A percentile compares a stretch with the other conserved stretches of the same genome.
Conservation (phyloP, 1,140 invertebrate genomes). For the Papilio glaucus region DNA sequence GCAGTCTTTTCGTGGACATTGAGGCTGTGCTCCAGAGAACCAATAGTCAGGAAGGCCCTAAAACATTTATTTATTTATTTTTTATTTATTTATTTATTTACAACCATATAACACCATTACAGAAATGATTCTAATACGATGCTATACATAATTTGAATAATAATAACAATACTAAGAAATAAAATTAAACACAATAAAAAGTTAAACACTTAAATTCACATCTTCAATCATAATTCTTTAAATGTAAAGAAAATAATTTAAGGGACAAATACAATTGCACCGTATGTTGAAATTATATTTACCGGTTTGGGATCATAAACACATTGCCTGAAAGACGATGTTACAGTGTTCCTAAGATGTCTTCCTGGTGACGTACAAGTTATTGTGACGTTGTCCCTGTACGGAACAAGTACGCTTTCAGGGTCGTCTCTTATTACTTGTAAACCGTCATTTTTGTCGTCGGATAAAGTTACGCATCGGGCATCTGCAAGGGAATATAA, state of each 20-base stretch:
- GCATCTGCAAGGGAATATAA: slow-evolving; percentile 86
- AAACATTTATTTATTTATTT: no score
- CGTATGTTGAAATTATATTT: slow-evolving; percentile 56
- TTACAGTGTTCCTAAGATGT: slow-evolving; percentile 90
- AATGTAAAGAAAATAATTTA: slow-evolving; percentile 20
- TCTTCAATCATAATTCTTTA: no score
- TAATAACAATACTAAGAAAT: no score
- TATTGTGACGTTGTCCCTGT: slow-evolving; percentile 95
- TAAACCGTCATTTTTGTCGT: slow-evolving; percentile 94
- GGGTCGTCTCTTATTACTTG: slow-evolving; percentile 89
- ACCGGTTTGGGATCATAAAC: slow-evolving; percentile 96
- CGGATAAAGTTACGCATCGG: slow-evolving; percentile 94
- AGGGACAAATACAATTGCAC: neutral
- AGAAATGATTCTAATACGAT: no score
- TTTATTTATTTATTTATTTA: no score
- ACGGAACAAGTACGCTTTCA: slow-evolving; percentile 92
- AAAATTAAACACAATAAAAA: no score
- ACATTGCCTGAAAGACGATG: slow-evolving; percentile 94
- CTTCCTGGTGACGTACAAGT: slow-evolving; percentile 91
- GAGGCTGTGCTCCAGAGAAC: slow-evolving; percentile 93
- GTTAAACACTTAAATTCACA: no score
- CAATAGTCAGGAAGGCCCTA: slow-evolving; percentile 95
- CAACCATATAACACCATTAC: no score
- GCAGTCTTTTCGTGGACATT: slow-evolving; percentile 94
- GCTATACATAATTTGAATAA: no score